phyloP scores from a whole-genome alignment of 30 jellyfish, hydroid and myxozoan species.

The Catostylus mosaicus region DNA sequence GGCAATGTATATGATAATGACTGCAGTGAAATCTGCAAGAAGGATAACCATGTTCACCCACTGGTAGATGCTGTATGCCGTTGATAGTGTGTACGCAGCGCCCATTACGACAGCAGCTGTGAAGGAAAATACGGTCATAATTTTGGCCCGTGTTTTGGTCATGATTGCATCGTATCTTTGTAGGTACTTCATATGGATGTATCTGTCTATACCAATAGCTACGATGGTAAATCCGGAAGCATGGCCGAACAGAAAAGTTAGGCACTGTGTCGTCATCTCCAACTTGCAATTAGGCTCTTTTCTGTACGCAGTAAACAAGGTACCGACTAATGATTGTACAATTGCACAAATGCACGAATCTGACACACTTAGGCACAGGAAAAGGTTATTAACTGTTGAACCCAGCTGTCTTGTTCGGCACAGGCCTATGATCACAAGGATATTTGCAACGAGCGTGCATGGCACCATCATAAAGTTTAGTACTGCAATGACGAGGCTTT shows the following conservation, averaged over 20 bases:
- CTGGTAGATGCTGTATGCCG: slow-evolving; percentile 20
- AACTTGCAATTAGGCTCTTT: slow-evolving; percentile 10
- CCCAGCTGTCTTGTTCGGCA: slow-evolving; percentile 37
- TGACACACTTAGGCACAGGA: slow-evolving; percentile 41
- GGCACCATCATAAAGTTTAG: slow-evolving; percentile 40
- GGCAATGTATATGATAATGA: slow-evolving; percentile 39
- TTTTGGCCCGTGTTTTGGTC: slow-evolving; percentile 25
- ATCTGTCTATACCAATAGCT: slow-evolving; percentile 48
- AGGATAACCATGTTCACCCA: slow-evolving; percentile 46
- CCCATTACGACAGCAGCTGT: slow-evolving; percentile 34
- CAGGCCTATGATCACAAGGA: slow-evolving; percentile 16
- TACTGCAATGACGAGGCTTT: slow-evolving; percentile 23
- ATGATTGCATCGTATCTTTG: slow-evolving; percentile 39
- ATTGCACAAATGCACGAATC: slow-evolving; percentile 43
- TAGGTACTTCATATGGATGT: slow-evolving; percentile 61
- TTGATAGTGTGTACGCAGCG: slow-evolving; percentile 33
- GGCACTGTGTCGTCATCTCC: slow-evolving; percentile 44
- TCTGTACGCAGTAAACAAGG: slow-evolving; percentile 38
- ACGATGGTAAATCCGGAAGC: slow-evolving; percentile 45
- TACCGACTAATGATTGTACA: slow-evolving; percentile 41
- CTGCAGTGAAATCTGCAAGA: slow-evolving; percentile 33
- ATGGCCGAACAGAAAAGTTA: slow-evolving; percentile 46
- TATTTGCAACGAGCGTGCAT: slow-evolving; percentile 24
- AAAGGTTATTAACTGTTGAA: slow-evolving; percentile 14
- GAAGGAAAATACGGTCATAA: not conserved